These are phyloP conservation scores for Scaptomyza hsui DNA, from an alignment of 1,140 invertebrate genomes.

Conservation along the genomic window DNA sequence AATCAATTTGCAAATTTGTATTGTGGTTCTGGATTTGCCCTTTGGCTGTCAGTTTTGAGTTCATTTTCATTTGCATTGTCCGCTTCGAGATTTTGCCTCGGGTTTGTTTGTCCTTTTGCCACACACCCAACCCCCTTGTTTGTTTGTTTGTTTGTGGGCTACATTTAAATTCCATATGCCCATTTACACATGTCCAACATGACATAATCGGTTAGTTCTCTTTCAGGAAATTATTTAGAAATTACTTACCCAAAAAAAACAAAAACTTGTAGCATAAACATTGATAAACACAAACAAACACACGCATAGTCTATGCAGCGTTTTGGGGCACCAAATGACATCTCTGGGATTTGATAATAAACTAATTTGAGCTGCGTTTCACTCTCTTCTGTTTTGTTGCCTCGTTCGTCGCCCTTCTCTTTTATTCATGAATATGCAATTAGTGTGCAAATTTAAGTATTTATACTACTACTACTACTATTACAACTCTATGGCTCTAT, in stretches of 20 bases:
- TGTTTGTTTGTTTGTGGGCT: conserved; percentile 27
- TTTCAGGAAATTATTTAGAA: conserved; percentile 67
- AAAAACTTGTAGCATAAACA: conserved; percentile 30
- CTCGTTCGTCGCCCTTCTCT: conserved; percentile 23
- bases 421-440: conserved; percentile 81
- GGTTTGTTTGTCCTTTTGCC: conserved; percentile 3
- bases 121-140: not conserved
- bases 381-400: conserved; percentile 12
- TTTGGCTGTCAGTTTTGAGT: conserved; percentile 63
- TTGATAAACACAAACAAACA: conserved; percentile 31
- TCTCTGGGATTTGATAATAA: conserved; percentile 78
- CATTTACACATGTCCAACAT: conserved; percentile 75
- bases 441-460: conserved; percentile 76
- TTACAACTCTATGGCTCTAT: conserved; percentile 49
- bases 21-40: not conserved
- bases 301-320: conserved; percentile 24
- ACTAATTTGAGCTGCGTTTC: conserved; percentile 64
- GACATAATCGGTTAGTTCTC: conserved; percentile 66
- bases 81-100: conserved; percentile 26
- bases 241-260: no score
- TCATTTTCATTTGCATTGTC: conserved; percentile 64
- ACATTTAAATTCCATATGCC: conserved; percentile 64
- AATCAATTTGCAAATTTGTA: conserved; percentile 51
- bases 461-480: no score
- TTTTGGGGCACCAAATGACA: conserved; percentile 63